Evolutionary conservation across 2,888 invertebrate species (phyloP).

Genomic region (Cataglyphis rosenhaueri): DNA sequence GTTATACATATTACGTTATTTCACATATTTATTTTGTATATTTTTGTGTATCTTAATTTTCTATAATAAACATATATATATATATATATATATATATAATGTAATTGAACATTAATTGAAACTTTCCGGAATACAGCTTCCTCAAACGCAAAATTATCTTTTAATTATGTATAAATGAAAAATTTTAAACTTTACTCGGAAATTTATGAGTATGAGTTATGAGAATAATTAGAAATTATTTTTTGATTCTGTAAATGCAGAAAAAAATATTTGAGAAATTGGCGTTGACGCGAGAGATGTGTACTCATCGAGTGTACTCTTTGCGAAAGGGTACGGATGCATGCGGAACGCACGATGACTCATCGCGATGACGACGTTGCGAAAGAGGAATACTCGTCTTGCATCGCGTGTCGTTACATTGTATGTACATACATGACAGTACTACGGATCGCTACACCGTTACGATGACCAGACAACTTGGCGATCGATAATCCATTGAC

Average conservation of each 20-base stretch:
- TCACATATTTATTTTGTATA: too few species aligned
- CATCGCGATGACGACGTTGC: conserved; percentile 57
- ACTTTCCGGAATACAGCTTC: not conserved
- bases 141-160: not conserved
- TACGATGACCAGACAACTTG: conserved; percentile 63
- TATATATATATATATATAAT: not conserved
- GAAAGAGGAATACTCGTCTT: conserved; percentile 65
- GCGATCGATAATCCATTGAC: conserved; percentile 47
- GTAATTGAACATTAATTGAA: not conserved
- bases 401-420: conserved; percentile 49
- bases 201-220: not conserved
- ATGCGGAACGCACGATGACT: conserved; percentile 57
- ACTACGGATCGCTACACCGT: conserved; percentile 69
- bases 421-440: conserved; percentile 60
- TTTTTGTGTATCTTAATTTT: not conserved
- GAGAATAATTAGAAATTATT: not conserved
- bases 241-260: not conserved
- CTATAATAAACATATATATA: not conserved
- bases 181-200: not conserved
- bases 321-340: conserved; percentile 39
- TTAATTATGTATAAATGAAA: not conserved
- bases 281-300: not conserved
- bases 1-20: not conserved
- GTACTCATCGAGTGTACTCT: conserved; percentile 42
- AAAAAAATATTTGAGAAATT: not conserved